Evolutionary conservation across 2,113 vertebrate genomes (phyloP).

Genomic region (Python bivittatus): DNA sequence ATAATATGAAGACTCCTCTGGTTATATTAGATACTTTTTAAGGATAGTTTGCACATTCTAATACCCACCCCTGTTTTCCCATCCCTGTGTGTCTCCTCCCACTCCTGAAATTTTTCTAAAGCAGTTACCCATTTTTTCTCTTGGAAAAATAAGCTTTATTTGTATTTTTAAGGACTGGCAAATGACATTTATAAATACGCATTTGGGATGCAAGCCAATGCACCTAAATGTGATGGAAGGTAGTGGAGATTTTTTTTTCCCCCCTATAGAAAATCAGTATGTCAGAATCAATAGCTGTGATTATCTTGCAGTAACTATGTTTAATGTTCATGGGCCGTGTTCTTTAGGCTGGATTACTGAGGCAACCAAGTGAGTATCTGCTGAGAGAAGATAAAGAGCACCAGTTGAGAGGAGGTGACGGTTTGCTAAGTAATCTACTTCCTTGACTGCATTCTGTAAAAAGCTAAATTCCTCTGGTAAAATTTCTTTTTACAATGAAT

Average conservation of each 20-base stretch:
- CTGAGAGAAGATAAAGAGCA: slow-evolving; percentile 58
- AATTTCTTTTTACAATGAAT: slow-evolving; percentile 64
- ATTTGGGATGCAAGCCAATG: not conserved
- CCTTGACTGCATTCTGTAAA: slow-evolving; percentile 60
- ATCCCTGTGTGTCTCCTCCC: not conserved
- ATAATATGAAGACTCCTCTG: not conserved
- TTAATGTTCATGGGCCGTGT: slow-evolving; percentile 31
- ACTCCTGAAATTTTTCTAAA: not conserved
- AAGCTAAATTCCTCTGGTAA: slow-evolving; percentile 48
- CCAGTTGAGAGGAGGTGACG: slow-evolving; percentile 43
- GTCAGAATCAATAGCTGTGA: slow-evolving; percentile 49
- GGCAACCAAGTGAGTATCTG: slow-evolving; percentile 50
- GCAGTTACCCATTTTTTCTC: not conserved
- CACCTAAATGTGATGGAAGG: not conserved
- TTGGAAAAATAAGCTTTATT: not conserved
- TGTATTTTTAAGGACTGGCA: not conserved
- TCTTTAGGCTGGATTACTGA: slow-evolving; percentile 43
- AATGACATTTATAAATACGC: not conserved
- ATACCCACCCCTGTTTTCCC: too few species aligned
- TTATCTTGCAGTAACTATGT: slow-evolving; percentile 27
- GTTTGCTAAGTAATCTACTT: slow-evolving; percentile 50
- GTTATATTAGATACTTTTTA: not conserved
- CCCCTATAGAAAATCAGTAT: slow-evolving; percentile 33
- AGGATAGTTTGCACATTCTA: slow-evolving; percentile 1
- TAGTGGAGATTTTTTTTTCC: slow-evolving; percentile 20